phyloP scores from a whole-genome alignment of 2,113 vertebrate species.

The Amazona guildingii region DNA sequence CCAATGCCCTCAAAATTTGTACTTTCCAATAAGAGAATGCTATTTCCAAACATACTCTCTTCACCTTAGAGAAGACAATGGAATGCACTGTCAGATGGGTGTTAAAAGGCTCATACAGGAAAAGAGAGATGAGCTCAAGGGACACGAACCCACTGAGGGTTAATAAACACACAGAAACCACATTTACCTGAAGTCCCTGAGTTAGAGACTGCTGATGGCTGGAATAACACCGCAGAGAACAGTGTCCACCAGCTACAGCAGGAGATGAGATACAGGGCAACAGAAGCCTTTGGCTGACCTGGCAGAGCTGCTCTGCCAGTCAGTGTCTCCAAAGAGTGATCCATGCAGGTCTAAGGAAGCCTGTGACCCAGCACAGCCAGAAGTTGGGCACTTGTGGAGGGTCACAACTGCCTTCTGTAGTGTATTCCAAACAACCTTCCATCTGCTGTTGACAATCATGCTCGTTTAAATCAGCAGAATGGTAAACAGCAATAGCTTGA shows the following conservation, averaged over 20 bases:
- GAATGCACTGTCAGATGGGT: neutral
- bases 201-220: neutral
- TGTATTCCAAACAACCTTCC: neutral
- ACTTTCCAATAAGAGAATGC: neutral
- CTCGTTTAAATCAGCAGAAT: neutral
- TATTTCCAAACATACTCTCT: neutral
- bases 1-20: neutral
- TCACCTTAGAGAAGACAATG: neutral
- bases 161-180: neutral
- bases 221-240: neutral
- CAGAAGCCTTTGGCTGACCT: rapidly evolving
- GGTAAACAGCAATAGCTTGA: neutral
- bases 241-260: rapidly evolving
- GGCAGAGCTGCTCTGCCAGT: neutral
- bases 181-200: neutral
- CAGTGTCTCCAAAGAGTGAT: neutral
- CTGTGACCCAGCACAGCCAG: rapidly evolving
- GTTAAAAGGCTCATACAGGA: neutral
- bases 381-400: rapidly evolving
- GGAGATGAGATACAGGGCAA: neutral
- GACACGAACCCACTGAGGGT: neutral
- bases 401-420: neutral
- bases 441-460: neutral
- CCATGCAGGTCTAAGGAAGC: neutral
- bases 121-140: neutral